Conservation (phyloP, 2,888 invertebrate genomes). For the Amorpha juglandis region DNA sequence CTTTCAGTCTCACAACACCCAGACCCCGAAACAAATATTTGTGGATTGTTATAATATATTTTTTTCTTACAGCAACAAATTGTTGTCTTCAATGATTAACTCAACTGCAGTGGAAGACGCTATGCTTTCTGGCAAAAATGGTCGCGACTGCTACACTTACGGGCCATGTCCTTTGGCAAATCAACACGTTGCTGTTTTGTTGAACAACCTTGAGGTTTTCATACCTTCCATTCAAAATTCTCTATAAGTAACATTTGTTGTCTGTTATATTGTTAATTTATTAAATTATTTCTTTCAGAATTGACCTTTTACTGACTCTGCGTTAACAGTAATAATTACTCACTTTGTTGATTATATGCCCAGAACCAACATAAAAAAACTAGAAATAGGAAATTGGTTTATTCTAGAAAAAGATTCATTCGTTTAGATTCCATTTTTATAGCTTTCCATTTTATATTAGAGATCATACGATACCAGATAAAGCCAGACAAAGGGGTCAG, state of each 20-base stretch:
- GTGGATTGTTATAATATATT: background rate
- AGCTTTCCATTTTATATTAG: too few relatives aligned
- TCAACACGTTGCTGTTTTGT: conserved; percentile 51
- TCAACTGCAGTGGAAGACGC: conserved; percentile 80
- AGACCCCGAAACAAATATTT: too few relatives aligned
- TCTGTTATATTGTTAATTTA: conserved; percentile 24
- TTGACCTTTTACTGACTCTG: too few relatives aligned
- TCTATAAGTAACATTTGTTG: background rate
- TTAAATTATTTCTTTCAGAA: background rate
- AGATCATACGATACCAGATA: too few relatives aligned
- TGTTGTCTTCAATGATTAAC: conserved; percentile 73
- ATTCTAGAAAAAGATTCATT: too few relatives aligned
- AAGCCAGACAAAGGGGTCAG: too few relatives aligned
- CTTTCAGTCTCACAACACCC: too few relatives aligned
- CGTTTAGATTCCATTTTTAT: too few relatives aligned
- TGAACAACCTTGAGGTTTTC: conserved; percentile 49
- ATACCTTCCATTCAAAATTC: conserved; percentile 19
- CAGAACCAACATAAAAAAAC: too few relatives aligned
- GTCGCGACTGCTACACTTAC: conserved; percentile 72
- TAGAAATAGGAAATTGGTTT: too few relatives aligned
- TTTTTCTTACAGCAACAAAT: conserved; percentile 66
- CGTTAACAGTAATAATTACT: too few relatives aligned
- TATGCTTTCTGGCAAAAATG: conserved; percentile 65
- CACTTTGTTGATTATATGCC: too few relatives aligned
- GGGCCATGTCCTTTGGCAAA: conserved; percentile 66